Evolutionary conservation across 2,888 invertebrate species (phyloP), one percentile per base, ranked within the genome.

Genomic region (Tetragonula carbonaria): DNA sequence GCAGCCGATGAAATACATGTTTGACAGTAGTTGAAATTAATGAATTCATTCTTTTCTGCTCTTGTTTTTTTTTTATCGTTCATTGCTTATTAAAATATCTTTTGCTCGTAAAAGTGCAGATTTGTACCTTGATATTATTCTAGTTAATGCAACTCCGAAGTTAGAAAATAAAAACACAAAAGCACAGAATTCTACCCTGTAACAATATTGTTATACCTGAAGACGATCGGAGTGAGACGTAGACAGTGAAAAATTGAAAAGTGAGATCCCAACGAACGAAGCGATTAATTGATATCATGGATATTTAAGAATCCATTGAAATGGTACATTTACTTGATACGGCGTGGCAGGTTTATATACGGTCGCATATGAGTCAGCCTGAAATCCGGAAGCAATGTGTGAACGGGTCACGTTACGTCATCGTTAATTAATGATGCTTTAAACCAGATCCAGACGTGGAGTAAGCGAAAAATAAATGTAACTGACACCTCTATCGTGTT

Each of bases 381-480:
- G 51, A 74, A 84, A 75, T 84, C 74, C 78, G 84, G 83, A 83
- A 78, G 84, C 82, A 33, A 75, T 51, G 65, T 72, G 73, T 45
- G 75, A 78, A 75, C 84, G 33, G 78, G 75, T 84, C 79, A 74
- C 59, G 76, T 84, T 85, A 63, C 79, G 76, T 84, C 76, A 79
- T 59, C 76, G 33, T 79, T 85, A 85, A 85, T 85, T 85, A 85
- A 84, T 80, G 84, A 84, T 76, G 70, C 84, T 65, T 79, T 85
- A 79, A 76, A 84, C 68, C 84, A 55, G 84, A 74, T 74, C 45
- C 82, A 53, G 73, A 76, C 73, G 62, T 50, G 67, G 33, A 53
- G 51, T 59, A 57, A 75, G 53, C 72, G 79, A 85, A 80, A 84
- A 85, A 75, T 68, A 80, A 80, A 75, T 67, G 72, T 80, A 80